phyloP scores from a whole-genome alignment of 2,888 invertebrate genomes.

The Nomada hirtipes region DNA sequence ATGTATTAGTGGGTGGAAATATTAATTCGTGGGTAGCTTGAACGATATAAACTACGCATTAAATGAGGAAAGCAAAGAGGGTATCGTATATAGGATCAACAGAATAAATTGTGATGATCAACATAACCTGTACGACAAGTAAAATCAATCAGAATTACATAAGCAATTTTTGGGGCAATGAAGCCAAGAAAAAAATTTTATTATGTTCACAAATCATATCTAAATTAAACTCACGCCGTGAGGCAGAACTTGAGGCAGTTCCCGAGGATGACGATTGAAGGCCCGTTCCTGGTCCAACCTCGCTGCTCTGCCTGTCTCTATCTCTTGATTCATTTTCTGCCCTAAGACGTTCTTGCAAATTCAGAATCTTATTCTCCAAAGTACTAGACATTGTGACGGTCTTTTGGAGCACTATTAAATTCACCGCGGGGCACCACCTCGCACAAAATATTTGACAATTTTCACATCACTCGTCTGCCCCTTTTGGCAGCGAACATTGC shows the following conservation, averaged over 20 bases:
- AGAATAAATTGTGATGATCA: slow-evolving; percentile 65
- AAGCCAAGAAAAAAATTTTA: slow-evolving; percentile 12
- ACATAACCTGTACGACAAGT: slow-evolving; percentile 72
- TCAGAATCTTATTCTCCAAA: slow-evolving; percentile 92
- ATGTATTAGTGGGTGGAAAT: background rate
- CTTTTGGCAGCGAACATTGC: slow-evolving; percentile 79
- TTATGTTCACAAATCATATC: background rate
- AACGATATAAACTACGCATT: slow-evolving; percentile 56
- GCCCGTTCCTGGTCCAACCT: slow-evolving; percentile 81
- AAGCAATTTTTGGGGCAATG: background rate
- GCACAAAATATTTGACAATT: slow-evolving; percentile 78
- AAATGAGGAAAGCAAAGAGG: slow-evolving; percentile 40
- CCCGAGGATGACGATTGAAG: slow-evolving; percentile 82
- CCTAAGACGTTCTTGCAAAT: slow-evolving; percentile 92
- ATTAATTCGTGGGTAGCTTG: background rate
- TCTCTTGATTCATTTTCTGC: slow-evolving; percentile 88
- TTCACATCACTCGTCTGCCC: slow-evolving; percentile 81
- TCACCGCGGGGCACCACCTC: slow-evolving; percentile 68
- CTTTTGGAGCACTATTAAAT: slow-evolving; percentile 52
- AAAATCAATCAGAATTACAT: slow-evolving; percentile 12
- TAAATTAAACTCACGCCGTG: slow-evolving; percentile 85
- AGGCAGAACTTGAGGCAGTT: slow-evolving; percentile 81
- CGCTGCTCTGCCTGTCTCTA: slow-evolving; percentile 86
- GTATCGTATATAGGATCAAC: slow-evolving; percentile 56
- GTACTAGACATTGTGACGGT: slow-evolving; percentile 87